These are phyloP conservation scores for Pharmacophagus antenor DNA, from an alignment of 2,888 invertebrate species.

Conservation along the genomic window DNA sequence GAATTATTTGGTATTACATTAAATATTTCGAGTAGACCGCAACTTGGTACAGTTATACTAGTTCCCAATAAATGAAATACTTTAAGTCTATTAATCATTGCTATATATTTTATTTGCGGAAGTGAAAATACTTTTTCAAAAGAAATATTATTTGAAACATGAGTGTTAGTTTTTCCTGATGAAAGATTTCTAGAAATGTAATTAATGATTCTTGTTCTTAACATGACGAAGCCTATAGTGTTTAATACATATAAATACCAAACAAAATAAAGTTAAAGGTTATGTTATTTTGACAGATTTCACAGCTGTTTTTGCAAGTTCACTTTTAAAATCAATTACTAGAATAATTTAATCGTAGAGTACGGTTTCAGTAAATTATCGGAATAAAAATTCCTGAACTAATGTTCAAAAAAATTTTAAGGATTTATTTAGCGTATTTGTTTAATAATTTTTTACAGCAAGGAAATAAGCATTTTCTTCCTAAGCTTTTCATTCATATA, in stretches of 20 bases:
- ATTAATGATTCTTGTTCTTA: conserved; percentile 13
- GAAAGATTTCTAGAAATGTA: conserved; percentile 21
- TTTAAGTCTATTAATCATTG: conserved; percentile 77
- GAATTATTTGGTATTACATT: conserved; percentile 51
- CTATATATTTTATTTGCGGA: conserved; percentile 66
- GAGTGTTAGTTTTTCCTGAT: conserved; percentile 26
- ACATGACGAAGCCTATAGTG: neutral
- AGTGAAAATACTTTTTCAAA: conserved; percentile 68
- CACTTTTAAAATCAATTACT: neutral
- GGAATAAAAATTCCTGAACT: neutral
- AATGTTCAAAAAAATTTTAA: too few species aligned
- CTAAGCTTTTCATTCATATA: too few species aligned
- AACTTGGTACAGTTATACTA: conserved; percentile 59
- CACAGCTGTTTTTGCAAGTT: conserved; percentile 16
- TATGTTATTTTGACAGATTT: conserved; percentile 3
- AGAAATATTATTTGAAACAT: conserved; percentile 29
- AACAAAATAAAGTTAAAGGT: neutral
- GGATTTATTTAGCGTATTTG: too few species aligned
- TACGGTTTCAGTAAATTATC: neutral
- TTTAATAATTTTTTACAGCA: too few species aligned
- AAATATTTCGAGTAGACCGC: conserved; percentile 61
- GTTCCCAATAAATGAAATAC: conserved; percentile 72
- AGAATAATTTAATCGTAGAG: neutral
- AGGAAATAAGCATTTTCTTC: too few species aligned
- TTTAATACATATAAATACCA: neutral